Conservation (phyloP, 2,113 vertebrate genomes). For the Anhinga rufa region DNA sequence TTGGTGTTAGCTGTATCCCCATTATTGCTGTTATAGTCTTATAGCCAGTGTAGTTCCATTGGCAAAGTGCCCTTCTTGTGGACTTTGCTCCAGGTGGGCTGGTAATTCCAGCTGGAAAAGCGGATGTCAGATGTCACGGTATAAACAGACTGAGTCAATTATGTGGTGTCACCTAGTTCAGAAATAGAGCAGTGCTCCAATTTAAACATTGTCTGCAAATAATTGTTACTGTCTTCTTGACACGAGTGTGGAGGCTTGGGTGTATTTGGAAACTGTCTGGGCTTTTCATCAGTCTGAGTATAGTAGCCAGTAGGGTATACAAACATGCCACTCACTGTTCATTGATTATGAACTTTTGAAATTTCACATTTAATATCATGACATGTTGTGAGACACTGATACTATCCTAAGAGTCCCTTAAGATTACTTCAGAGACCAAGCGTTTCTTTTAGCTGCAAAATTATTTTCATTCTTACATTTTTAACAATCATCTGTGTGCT, state of each 20-base stretch:
- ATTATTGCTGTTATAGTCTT: not conserved
- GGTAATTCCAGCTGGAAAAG: not conserved
- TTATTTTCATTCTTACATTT: not conserved
- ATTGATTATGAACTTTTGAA: not conserved
- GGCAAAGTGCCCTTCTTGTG: not conserved
- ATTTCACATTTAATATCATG: not conserved
- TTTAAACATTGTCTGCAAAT: not conserved
- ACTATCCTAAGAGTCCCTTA: not conserved
- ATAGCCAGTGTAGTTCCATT: not conserved
- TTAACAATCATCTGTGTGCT: rapidly evolving
- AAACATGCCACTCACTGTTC: not conserved
- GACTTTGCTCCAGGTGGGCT: not conserved
- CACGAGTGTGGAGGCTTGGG: rapidly evolving
- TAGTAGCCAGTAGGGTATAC: not conserved
- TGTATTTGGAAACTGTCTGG: not conserved
- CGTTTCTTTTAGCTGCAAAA: rapidly evolving
- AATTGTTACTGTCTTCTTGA: not conserved
- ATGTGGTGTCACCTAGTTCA: not conserved
- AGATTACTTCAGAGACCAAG: not conserved
- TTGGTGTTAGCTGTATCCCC: not conserved
- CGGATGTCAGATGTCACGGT: too few relatives aligned
- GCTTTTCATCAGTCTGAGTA: not conserved
- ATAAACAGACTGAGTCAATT: not conserved
- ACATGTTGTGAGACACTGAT: not conserved
- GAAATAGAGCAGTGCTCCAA: not conserved